These are phyloP conservation scores for Xenentodon cancila DNA, from an alignment of 2,797 vertebrate genomes.

Conservation along the genomic window DNA sequence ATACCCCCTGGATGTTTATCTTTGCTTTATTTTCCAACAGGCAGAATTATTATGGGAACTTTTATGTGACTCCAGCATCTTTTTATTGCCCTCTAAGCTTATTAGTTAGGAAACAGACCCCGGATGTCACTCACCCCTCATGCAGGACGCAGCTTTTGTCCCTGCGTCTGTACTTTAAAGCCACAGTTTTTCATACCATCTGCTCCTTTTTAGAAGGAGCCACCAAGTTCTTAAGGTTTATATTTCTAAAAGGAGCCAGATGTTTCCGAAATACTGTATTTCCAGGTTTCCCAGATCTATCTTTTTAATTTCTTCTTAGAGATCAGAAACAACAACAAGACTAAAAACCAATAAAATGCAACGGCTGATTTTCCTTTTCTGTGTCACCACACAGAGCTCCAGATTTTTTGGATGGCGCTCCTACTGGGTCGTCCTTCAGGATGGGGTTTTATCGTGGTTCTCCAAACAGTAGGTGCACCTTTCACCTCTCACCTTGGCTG, in stretches of 20 bases:
- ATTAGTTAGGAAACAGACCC: constrained; percentile 9
- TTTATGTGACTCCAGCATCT: neutral
- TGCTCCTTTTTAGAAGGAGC: no score
- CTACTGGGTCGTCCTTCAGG: constrained; percentile 93
- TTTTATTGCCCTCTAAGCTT: constrained; percentile 11
- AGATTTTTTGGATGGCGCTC: constrained; percentile 94
- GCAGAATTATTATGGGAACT: neutral
- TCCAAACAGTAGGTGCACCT: constrained; percentile 89
- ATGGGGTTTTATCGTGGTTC: constrained; percentile 97
- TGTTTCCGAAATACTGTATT: neutral
- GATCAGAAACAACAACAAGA: neutral
- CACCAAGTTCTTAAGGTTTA: no score
- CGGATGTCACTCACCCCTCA: neutral
- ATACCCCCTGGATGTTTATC: constrained; percentile 9
- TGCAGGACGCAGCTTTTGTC: neutral
- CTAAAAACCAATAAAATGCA: neutral
- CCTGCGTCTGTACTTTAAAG: neutral
- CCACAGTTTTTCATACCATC: neutral
- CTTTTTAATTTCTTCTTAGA: neutral
- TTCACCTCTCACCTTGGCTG: constrained; percentile 10
- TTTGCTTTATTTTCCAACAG: neutral
- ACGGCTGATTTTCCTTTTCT: constrained; percentile 3
- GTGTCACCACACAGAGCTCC: constrained; percentile 83
- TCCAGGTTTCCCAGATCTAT: neutral
- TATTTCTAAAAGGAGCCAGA: neutral